Evolutionary conservation across 1,140 invertebrate genomes (phyloP), one percentile per base, ranked within the genome.

Genomic region (Camponotus pennsylvanicus): DNA sequence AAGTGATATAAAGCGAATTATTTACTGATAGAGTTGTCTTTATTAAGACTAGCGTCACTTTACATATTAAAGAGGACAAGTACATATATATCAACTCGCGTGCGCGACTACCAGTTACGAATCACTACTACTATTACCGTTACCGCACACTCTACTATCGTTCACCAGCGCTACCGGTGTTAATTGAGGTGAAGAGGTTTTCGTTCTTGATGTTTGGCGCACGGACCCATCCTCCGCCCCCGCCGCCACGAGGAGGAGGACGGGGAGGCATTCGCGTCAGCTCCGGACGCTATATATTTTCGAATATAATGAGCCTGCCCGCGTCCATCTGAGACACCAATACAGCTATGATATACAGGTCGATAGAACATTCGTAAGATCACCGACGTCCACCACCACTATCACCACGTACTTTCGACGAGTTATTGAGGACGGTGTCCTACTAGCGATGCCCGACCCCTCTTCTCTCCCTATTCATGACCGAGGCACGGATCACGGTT

Each of bases 361-460:
- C 75, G 83, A 85, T 77, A 78, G 59, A 79, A 34, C 59, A 79
- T 83, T 83, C 55, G 79, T 83, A 83, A 83, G 79, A 83, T 61
- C 79, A 83, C 79, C 32, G 69, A 83, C 69, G 69, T 75, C 27
- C 69, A 83, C 79, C 40, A 75, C 79, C 4, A 52, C 15, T 15
- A 52, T 52, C 49, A 15, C 4, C 49, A 75, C 42, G 40, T 83
- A 86, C 75, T 88, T 88, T 88, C 69, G 42, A 86, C 78, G 76
- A 37, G 88, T 52, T 89, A 89, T 89, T 67, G 88, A 89, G 88
- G 86, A 57, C 88, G 61, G 88, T 89, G 88, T 89, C 88, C 88
- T 89, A 89, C 88, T 89, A 89, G 77, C 88, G 78, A 77, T 71
- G 84, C 70, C 70, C 57, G 83, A 40, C 18, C 49, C 49, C 49